These are phyloP conservation scores for Jacana jacana DNA, from an alignment of 2,113 vertebrate species.

Conservation along the genomic window DNA sequence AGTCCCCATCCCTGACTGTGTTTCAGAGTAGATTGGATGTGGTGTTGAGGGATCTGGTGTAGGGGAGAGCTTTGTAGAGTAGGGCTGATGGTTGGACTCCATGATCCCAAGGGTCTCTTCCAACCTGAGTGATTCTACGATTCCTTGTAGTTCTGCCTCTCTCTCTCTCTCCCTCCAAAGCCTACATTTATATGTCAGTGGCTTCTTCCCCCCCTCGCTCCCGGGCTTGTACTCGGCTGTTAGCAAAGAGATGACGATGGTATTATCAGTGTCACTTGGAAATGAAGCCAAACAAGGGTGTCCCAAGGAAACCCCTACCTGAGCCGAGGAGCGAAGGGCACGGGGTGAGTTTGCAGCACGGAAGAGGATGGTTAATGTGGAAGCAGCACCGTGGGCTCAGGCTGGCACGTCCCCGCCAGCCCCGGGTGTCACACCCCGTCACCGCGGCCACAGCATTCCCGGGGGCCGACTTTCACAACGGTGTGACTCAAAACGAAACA, in stretches of 20 bases:
- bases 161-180: not conserved
- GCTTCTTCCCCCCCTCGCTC: not conserved
- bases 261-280: not conserved
- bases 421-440: fast-evolving
- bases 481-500: not conserved
- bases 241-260: too few species aligned
- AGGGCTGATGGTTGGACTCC: too few species aligned
- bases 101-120: too few species aligned
- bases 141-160: not conserved
- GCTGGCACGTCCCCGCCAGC: fast-evolving
- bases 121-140: too few species aligned
- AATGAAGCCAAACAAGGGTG: not conserved
- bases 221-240: not conserved
- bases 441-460: not conserved
- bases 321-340: not conserved
- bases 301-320: not conserved
- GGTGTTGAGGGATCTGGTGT: too few species aligned
- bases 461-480: not conserved
- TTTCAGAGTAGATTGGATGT: too few species aligned
- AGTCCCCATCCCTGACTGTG: too few species aligned
- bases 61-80: too few species aligned
- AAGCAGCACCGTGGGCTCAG: fast-evolving
- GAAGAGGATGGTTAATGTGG: fast-evolving
- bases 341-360: fast-evolving
- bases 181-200: not conserved